These are phyloP conservation scores for Chelonia mydas DNA, from an alignment of 2,797 vertebrate genomes.

Conservation along the genomic window DNA sequence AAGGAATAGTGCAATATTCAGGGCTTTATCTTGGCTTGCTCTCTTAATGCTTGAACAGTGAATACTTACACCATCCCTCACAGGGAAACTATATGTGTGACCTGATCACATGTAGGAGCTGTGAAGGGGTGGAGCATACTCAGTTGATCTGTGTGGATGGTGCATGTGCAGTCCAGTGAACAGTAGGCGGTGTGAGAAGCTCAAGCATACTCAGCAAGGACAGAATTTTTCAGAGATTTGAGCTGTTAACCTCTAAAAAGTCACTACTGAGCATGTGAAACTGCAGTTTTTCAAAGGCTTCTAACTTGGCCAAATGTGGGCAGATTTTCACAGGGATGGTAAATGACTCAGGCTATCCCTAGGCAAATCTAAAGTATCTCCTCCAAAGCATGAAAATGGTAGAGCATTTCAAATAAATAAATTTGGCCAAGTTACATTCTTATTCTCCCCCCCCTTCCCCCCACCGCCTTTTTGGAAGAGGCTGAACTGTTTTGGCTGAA, in stretches of 20 bases:
- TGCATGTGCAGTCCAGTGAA: background rate
- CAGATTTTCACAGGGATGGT: too few relatives aligned
- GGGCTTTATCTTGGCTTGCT: background rate
- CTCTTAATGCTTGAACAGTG: background rate
- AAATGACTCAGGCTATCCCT: too few relatives aligned
- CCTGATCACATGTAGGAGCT: fast-evolving
- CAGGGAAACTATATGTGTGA: background rate
- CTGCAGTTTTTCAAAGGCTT: background rate
- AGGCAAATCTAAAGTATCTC: too few relatives aligned
- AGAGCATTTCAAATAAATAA: too few relatives aligned
- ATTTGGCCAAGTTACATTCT: too few relatives aligned
- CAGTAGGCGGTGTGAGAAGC: background rate
- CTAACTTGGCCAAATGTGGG: background rate
- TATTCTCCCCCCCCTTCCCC: too few relatives aligned
- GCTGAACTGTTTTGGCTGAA: too few relatives aligned
- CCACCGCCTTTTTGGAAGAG: too few relatives aligned
- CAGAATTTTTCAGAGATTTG: background rate
- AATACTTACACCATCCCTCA: background rate
- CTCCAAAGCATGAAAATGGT: too few relatives aligned
- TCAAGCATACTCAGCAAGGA: too few relatives aligned
- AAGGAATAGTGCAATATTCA: background rate
- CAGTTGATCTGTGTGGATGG: fast-evolving
- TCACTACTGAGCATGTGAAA: background rate
- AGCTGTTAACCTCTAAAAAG: background rate
- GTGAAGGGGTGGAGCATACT: background rate